Percentiles rank a stretch among this genome's conserved stretches.
Conservation (phyloP, 2,888 invertebrate genomes). For the Linnaemya vulpina region DNA sequence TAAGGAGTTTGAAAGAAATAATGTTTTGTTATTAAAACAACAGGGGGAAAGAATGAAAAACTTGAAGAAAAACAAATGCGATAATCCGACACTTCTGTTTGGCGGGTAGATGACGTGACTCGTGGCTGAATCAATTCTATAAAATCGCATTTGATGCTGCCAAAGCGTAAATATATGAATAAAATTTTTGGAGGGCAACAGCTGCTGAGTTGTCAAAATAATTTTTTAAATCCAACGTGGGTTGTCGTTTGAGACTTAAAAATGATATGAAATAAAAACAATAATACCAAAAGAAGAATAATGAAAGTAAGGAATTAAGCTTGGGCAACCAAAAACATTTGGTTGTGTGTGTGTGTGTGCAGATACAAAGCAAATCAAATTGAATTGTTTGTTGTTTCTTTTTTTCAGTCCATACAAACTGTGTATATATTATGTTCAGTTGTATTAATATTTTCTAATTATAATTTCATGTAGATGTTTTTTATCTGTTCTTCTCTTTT, state of each 20-base stretch:
- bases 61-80: constrained; percentile 59
- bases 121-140: constrained; percentile 63
- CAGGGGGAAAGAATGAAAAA: constrained; percentile 7
- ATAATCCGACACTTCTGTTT: constrained; percentile 73
- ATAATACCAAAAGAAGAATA: constrained; percentile 44
- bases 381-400: neutral
- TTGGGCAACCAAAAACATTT: constrained; percentile 42
- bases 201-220: constrained; percentile 73
- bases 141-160: constrained; percentile 61
- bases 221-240: constrained; percentile 70
- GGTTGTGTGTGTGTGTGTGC: constrained; percentile 17
- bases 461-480: constrained; percentile 15
- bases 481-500: constrained; percentile 23
- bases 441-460: constrained; percentile 25
- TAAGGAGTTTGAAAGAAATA: constrained; percentile 59
- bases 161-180: constrained; percentile 61
- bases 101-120: constrained; percentile 69
- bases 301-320: constrained; percentile 55
- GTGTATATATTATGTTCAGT: constrained; percentile 14
- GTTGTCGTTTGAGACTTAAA: constrained; percentile 62
- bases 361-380: neutral
- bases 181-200: constrained; percentile 68
- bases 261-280: constrained; percentile 58
- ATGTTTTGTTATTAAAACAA: constrained; percentile 20
- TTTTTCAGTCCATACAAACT: neutral